These are phyloP conservation scores for Morelia viridis DNA, from an alignment of 2,797 vertebrate species.

Conservation along the genomic window DNA sequence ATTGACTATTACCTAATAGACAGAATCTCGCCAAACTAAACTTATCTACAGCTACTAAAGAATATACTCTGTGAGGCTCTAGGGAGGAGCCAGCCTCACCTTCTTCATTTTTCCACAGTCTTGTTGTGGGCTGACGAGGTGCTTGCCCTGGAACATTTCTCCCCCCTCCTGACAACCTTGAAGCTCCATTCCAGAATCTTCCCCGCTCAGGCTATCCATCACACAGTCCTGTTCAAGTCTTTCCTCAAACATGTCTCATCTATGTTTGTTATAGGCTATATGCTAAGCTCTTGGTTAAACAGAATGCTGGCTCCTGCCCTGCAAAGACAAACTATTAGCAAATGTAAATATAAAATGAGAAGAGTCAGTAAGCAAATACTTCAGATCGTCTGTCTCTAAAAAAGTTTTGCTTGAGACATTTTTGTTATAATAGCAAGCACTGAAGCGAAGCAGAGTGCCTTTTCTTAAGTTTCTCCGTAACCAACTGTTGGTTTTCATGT, in stretches of 20 bases:
- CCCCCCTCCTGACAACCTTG: too few species aligned
- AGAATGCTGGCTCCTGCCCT: neutral
- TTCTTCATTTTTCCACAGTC: too few species aligned
- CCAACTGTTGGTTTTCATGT: neutral
- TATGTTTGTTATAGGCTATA: neutral
- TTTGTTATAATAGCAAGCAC: neutral
- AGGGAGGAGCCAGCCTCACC: too few species aligned
- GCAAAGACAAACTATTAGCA: neutral
- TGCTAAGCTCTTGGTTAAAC: fast-evolving
- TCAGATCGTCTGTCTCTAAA: neutral
- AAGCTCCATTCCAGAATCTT: too few species aligned
- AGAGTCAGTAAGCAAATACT: neutral
- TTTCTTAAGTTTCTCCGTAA: neutral
- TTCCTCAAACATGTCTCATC: neutral
- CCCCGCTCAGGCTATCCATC: too few species aligned
- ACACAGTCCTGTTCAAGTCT: neutral
- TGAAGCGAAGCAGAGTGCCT: conserved; percentile 16
- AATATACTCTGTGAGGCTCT: too few species aligned
- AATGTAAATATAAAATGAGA: neutral
- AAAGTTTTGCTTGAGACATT: neutral
- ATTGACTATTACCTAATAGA: too few species aligned
- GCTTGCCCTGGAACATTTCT: too few species aligned
- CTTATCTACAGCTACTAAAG: too few species aligned
- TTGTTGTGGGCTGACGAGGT: too few species aligned
- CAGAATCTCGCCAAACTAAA: too few species aligned